Percentiles rank a stretch among this genome's conserved stretches.
phyloP scores from a whole-genome alignment of 2,888 invertebrate species.

The Orthosia gracilis region DNA sequence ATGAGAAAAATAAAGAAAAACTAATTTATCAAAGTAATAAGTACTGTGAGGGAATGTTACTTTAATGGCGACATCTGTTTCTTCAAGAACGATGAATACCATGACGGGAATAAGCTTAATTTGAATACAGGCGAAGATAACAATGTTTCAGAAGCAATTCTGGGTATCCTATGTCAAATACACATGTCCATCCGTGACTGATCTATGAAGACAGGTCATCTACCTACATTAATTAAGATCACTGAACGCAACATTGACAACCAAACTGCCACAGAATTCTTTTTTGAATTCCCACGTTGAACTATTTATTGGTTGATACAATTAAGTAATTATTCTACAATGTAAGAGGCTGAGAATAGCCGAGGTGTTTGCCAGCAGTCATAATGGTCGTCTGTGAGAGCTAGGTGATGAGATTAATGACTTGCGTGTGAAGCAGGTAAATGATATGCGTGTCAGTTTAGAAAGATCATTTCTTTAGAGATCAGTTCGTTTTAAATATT shows the following conservation, averaged over 20 bases:
- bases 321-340: conserved; percentile 58
- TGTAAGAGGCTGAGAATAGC: conserved; percentile 55
- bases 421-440: conserved; percentile 37
- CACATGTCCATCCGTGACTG: conserved; percentile 37
- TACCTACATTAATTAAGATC: conserved; percentile 56
- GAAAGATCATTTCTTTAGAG: conserved; percentile 21
- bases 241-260: conserved; percentile 56
- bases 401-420: conserved; percentile 49
- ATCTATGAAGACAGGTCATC: conserved; percentile 58
- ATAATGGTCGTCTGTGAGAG: conserved; percentile 45
- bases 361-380: conserved; percentile 40
- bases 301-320: conserved; percentile 57
- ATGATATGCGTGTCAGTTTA: conserved; percentile 33
- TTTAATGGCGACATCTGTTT: background rate
- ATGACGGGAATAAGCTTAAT: background rate
- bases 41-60: too few species aligned
- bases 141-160: conserved; percentile 8
- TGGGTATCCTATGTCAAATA: conserved; percentile 31
- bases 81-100: background rate
- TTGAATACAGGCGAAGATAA: too few species aligned
- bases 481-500: background rate
- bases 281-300: conserved; percentile 47
- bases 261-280: conserved; percentile 30
- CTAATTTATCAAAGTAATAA: background rate
- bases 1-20: background rate